Conservation (phyloP, 2,888 invertebrate genomes). For the Labia minor region DNA sequence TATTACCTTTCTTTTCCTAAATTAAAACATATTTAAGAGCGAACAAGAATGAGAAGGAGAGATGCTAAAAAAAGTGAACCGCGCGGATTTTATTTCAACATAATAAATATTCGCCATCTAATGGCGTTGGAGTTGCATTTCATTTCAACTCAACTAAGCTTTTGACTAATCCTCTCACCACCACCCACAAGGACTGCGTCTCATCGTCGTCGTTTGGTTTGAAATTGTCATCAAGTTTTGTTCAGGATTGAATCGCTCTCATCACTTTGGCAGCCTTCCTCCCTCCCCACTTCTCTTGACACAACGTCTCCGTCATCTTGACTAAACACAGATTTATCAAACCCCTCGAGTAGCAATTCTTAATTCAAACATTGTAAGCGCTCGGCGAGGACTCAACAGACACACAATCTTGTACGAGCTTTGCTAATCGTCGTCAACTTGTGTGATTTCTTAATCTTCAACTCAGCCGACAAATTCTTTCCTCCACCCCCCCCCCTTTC, state of each 20-base stretch:
- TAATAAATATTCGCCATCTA: not conserved
- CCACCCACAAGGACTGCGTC: too few relatives aligned
- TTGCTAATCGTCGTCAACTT: not conserved
- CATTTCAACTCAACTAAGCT: not conserved
- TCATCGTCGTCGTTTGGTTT: too few relatives aligned
- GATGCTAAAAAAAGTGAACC: too few relatives aligned
- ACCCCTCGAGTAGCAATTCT: conserved; percentile 3
- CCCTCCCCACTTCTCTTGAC: not conserved
- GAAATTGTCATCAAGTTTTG: conserved; percentile 8
- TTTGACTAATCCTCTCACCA: not conserved
- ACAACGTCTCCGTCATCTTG: not conserved
- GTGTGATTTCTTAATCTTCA: not conserved
- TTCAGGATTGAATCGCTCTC: conserved; percentile 4
- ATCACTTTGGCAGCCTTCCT: not conserved
- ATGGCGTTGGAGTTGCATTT: not conserved
- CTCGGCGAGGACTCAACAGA: not conserved
- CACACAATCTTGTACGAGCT: not conserved
- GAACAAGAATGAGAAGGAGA: not conserved
- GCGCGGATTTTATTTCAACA: not conserved
- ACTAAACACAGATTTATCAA: conserved; percentile 13
- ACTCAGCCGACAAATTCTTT: not conserved
- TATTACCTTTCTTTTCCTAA: too few relatives aligned
- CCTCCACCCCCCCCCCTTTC: not conserved
- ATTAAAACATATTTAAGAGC: too few relatives aligned
- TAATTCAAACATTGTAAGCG: conserved; percentile 7